These are phyloP conservation scores for Phengaris alcon DNA, from an alignment of 2,888 invertebrate species.

Conservation along the genomic window DNA sequence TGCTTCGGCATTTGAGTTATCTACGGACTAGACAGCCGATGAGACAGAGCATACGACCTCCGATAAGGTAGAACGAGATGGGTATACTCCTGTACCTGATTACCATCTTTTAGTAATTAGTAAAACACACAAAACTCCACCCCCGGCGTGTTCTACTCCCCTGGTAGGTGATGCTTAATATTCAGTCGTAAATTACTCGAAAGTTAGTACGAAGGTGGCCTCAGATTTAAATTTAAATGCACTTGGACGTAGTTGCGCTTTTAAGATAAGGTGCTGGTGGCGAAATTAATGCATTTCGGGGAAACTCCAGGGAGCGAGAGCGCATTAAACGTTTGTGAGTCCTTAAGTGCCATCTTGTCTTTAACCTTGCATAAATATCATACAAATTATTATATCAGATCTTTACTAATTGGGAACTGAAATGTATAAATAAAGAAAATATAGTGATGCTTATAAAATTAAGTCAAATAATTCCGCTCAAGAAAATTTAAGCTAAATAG, in stretches of 20 bases:
- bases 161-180: conserved; percentile 78
- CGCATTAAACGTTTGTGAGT: conserved; percentile 22
- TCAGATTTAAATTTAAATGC: conserved; percentile 65
- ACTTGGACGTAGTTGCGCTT: conserved; percentile 54
- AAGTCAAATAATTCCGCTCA: too few species aligned
- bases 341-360: conserved; percentile 12
- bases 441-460: too few species aligned
- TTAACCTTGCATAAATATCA: background rate
- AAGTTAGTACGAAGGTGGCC: conserved; percentile 72
- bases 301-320: conserved; percentile 27
- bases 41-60: conserved; percentile 46
- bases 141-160: conserved; percentile 76
- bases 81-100: conserved; percentile 68
- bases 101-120: conserved; percentile 82
- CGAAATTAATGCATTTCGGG: conserved; percentile 41
- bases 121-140: conserved; percentile 82
- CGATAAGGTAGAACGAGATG: conserved; percentile 47
- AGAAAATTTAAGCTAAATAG: too few species aligned
- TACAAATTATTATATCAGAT: background rate
- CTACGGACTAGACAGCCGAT: conserved; percentile 50
- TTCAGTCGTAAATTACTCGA: conserved; percentile 77
- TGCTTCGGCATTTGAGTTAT: conserved; percentile 75
- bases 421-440: too few species aligned
- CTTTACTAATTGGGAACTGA: too few species aligned
- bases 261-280: conserved; percentile 58